Percentiles rank a stretch among this genome's conserved stretches.
Conservation (phyloP, 2,888 invertebrate species). For the Hoplodrina ambigua region DNA sequence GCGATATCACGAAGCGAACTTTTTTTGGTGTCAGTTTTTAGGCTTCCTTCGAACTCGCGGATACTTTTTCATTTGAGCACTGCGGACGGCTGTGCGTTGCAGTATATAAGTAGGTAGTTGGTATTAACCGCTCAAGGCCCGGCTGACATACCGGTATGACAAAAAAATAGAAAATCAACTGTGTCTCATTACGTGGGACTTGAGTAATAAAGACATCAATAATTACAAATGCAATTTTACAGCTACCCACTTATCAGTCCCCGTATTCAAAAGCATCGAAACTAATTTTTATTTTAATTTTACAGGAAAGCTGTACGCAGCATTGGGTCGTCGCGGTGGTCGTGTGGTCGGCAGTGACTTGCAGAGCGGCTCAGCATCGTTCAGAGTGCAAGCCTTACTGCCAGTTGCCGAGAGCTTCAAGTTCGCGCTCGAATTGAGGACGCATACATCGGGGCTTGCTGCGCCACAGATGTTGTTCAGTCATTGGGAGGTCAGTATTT, state of each 20-base stretch:
- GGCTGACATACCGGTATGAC: no score
- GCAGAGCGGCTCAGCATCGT: constrained; percentile 97
- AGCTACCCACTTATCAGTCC: no score
- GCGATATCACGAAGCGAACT: constrained; percentile 81
- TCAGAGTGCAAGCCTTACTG: constrained; percentile 96
- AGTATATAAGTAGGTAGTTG: constrained; percentile 8
- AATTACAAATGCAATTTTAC: no score
- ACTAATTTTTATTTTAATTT: no score
- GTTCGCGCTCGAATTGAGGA: constrained; percentile 98
- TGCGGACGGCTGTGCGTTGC: constrained; percentile 9
- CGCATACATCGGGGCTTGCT: constrained; percentile 98
- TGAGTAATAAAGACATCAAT: no score
- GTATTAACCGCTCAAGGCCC: no score
- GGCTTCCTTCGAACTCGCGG: constrained; percentile 71
- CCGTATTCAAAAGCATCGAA: no score
- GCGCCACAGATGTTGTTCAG: constrained; percentile 98
- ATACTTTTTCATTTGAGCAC: constrained; percentile 60
- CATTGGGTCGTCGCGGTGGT: constrained; percentile 96
- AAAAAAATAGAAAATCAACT: no score
- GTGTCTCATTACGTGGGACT: no score
- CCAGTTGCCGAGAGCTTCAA: constrained; percentile 99
- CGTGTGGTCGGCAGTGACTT: constrained; percentile 97
- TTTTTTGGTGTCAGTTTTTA: constrained; percentile 77
- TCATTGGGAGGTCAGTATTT: constrained; percentile 97
- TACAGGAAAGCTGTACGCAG: constrained; percentile 96